A percentile compares a stretch with the other conserved stretches of the same genome.
Conservation (phyloP, 2,888 invertebrate genomes). For the Eustalomyia histrio region DNA sequence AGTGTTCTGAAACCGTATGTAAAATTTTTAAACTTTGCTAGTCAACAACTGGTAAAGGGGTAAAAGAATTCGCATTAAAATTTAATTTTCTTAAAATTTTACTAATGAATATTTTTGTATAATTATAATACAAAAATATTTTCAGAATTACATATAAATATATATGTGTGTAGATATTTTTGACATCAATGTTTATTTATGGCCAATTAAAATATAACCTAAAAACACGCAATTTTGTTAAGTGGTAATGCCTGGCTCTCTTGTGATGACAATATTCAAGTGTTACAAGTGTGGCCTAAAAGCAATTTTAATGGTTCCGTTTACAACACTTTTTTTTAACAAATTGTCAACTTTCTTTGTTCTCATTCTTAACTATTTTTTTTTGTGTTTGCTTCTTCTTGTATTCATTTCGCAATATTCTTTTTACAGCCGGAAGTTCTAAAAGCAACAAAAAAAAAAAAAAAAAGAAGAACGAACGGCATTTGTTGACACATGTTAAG, state of each 20-base stretch:
- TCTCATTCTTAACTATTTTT: conserved; percentile 39
- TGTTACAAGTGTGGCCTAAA: conserved; percentile 66
- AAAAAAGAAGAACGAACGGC: conserved; percentile 49
- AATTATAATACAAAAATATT: no score
- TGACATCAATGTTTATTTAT: conserved; percentile 65
- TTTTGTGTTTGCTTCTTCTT: conserved; percentile 27
- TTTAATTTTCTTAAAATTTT: no score
- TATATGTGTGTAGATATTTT: background rate
- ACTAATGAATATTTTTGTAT: no score
- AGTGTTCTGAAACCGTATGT: no score
- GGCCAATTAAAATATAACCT: conserved; percentile 79
- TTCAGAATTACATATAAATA: background rate
- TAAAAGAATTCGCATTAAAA: no score
- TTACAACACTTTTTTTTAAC: conserved; percentile 64
- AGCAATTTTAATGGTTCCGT: conserved; percentile 70
- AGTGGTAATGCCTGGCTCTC: conserved; percentile 44
- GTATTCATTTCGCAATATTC: conserved; percentile 10
- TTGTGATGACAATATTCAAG: conserved; percentile 49
- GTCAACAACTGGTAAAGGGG: no score
- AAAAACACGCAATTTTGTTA: conserved; percentile 72
- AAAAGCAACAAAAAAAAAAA: conserved; percentile 43
- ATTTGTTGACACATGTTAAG: conserved; percentile 66
- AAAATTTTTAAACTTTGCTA: no score
- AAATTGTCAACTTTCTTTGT: conserved; percentile 58
- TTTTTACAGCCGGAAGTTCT: conserved; percentile 55